A percentile compares a stretch with the other conserved stretches of the same genome.
phyloP scores from a whole-genome alignment of 2,113 vertebrate genomes.

The Columba livia region DNA sequence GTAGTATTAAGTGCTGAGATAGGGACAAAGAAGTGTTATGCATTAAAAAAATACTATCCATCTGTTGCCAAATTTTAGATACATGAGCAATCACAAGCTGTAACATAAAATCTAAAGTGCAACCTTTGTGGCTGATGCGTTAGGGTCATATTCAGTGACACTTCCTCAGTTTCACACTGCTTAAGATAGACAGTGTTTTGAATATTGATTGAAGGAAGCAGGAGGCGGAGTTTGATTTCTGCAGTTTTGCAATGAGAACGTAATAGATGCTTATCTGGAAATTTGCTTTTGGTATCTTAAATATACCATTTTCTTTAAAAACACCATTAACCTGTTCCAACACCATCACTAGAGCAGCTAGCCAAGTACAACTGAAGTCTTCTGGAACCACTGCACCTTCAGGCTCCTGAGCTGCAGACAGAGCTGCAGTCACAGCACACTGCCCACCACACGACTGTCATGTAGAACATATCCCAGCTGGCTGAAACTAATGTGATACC shows the following conservation, averaged over 20 bases:
- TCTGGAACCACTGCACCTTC: background rate
- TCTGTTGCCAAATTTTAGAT: constrained; percentile 51
- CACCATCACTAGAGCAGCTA: background rate
- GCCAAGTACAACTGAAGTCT: background rate
- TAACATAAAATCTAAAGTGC: constrained; percentile 27
- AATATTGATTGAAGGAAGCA: constrained; percentile 35
- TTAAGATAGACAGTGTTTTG: background rate
- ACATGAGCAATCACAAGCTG: constrained; percentile 38
- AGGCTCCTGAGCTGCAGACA: background rate
- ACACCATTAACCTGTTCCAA: background rate
- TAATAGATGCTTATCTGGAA: background rate
- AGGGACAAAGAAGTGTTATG: background rate
- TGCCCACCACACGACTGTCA: background rate
- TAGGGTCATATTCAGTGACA: background rate
- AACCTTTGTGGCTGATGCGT: background rate
- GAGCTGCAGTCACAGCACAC: background rate
- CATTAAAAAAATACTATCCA: constrained; percentile 24
- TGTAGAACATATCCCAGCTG: fast-evolving
- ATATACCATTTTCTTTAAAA: background rate
- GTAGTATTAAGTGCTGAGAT: constrained; percentile 39
- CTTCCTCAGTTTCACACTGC: background rate
- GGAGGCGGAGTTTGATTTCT: constrained; percentile 20
- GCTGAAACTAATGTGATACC: background rate
- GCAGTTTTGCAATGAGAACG: background rate
- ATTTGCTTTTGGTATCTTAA: background rate